Conservation (phyloP, 2,113 vertebrate genomes). For the Excalfactoria chinensis region DNA sequence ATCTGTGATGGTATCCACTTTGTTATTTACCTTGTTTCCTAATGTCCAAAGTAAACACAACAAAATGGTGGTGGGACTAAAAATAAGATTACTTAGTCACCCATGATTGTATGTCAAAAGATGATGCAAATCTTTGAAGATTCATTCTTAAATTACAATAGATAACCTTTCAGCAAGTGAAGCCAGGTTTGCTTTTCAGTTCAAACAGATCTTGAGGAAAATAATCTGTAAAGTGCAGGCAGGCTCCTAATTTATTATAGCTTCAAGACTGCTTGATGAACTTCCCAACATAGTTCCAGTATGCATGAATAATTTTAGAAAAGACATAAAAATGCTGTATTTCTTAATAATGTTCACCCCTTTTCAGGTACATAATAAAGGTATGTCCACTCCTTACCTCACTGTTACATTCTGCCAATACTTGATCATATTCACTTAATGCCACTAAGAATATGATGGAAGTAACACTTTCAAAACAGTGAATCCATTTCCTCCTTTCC, state of each 20-base stretch:
- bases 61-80: not conserved
- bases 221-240: not conserved
- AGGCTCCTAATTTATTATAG: not conserved
- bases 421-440: conserved; percentile 91
- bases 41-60: not conserved
- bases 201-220: not conserved
- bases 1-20: not conserved
- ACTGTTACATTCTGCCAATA: conserved; percentile 82
- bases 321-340: not conserved
- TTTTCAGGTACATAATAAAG: not conserved
- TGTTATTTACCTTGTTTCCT: not conserved
- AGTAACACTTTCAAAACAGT: conserved; percentile 90
- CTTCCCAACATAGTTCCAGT: not conserved
- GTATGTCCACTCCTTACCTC: conserved; percentile 76
- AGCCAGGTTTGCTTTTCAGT: not conserved
- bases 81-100: not conserved
- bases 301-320: not conserved
- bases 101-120: rapidly evolving
- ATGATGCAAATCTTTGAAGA: not conserved
- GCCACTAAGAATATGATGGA: conserved; percentile 90
- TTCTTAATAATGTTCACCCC: not conserved
- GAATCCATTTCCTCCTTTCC: conserved; percentile 92
- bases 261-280: not conserved
- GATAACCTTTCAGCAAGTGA: not conserved
- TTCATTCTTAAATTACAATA: not conserved